Conservation (phyloP, 2,113 vertebrate species). For the Carlito syrichta region DNA sequence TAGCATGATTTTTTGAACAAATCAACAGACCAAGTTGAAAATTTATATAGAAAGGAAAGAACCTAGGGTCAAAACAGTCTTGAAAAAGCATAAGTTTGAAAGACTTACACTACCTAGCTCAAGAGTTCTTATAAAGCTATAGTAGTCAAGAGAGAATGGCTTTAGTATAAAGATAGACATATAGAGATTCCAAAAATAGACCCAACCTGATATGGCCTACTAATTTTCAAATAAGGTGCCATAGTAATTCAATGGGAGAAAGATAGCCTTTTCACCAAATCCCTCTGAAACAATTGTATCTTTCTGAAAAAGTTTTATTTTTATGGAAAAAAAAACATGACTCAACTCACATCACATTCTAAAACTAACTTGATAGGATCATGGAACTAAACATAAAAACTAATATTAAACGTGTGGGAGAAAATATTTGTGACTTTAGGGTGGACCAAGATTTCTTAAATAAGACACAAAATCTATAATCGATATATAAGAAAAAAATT, state of each 20-base stretch:
- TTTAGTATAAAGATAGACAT: not conserved
- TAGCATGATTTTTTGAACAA: not conserved
- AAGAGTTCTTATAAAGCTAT: not conserved
- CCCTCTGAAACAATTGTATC: not conserved
- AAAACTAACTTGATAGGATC: not conserved
- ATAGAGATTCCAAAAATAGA: not conserved
- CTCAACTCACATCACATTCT: not conserved
- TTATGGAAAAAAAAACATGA: not conserved
- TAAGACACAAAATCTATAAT: not conserved
- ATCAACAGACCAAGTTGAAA: not conserved
- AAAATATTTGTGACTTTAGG: not conserved
- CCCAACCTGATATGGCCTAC: not conserved
- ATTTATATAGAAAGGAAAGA: not conserved
- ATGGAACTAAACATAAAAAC: not conserved
- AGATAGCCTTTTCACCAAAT: not conserved
- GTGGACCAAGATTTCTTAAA: not conserved
- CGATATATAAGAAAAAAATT: not conserved
- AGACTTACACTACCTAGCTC: not conserved
- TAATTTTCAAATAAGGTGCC: not conserved
- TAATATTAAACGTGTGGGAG: not conserved
- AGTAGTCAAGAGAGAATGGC: not conserved
- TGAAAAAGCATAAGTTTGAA: not conserved
- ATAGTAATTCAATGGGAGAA: not conserved
- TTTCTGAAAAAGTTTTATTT: not conserved
- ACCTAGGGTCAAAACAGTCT: not conserved